Conservation (phyloP, 2,797 vertebrate species). For the Cossypha polioptera region DNA sequence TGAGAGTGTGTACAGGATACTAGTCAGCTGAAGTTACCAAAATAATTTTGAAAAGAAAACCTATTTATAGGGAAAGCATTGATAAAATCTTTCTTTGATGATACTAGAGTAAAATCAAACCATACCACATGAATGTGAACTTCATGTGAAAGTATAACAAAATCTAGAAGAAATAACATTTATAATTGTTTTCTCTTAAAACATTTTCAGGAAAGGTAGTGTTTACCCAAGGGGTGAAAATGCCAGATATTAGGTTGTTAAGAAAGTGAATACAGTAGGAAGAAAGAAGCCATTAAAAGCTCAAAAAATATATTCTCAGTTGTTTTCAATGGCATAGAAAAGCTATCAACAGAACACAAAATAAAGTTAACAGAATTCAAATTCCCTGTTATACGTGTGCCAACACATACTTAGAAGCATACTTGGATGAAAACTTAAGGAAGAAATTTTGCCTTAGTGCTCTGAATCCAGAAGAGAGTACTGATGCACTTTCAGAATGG, state of each 20-base stretch:
- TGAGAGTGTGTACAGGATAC: background rate
- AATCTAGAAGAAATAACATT: slow-evolving; percentile 50
- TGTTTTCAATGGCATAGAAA: slow-evolving; percentile 56
- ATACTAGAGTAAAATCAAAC: background rate
- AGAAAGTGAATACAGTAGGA: slow-evolving; percentile 45
- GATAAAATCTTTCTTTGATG: slow-evolving; percentile 33
- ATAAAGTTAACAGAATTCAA: slow-evolving; percentile 31
- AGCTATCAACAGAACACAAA: slow-evolving; percentile 1
- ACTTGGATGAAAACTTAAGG: background rate
- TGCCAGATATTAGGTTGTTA: slow-evolving; percentile 35
- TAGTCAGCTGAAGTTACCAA: background rate
- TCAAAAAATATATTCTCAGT: slow-evolving; percentile 16
- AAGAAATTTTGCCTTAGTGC: background rate
- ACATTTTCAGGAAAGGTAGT: slow-evolving; percentile 58
- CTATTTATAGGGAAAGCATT: background rate
- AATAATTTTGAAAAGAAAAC: background rate
- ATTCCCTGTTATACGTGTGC: background rate
- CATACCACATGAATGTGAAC: background rate
- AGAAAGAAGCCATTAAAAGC: slow-evolving; percentile 46
- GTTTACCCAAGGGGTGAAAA: slow-evolving; percentile 26
- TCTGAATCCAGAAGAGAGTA: background rate
- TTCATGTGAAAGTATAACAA: slow-evolving; percentile 23
- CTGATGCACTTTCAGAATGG: background rate
- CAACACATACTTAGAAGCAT: slow-evolving; percentile 14
- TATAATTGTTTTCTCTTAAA: slow-evolving; percentile 58